Conservation (phyloP, 2,888 invertebrate genomes). For the Sicus ferrugineus region DNA sequence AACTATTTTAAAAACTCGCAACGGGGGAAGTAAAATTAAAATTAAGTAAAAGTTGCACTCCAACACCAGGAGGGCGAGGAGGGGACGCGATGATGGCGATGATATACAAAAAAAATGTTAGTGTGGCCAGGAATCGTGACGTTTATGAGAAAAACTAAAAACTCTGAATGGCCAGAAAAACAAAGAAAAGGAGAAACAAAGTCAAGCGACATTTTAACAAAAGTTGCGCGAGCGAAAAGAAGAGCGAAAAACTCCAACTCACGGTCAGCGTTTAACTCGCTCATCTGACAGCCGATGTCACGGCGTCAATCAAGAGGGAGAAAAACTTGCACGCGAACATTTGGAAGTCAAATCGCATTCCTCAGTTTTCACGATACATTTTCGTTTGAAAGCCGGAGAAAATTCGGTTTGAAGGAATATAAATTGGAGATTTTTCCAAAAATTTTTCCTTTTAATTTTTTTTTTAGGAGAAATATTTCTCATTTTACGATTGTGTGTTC, state of each 20-base stretch:
- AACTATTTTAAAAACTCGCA: too few relatives aligned
- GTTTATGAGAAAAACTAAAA: not conserved
- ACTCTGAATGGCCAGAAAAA: not conserved
- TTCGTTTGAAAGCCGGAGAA: too few relatives aligned
- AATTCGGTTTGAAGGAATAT: too few relatives aligned
- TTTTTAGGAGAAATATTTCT: too few relatives aligned
- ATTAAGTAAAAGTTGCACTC: too few relatives aligned
- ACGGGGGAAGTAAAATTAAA: too few relatives aligned
- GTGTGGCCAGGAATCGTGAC: not conserved
- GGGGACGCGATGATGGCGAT: not conserved
- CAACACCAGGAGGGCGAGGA: not conserved
- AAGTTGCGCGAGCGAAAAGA: not conserved
- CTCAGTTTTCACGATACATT: too few relatives aligned
- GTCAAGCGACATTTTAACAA: not conserved
- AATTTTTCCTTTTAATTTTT: too few relatives aligned
- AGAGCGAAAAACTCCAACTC: not conserved
- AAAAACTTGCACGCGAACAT: not conserved
- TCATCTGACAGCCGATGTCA: not conserved
- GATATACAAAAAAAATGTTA: too few relatives aligned
- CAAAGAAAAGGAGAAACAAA: not conserved
- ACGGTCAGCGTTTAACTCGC: not conserved
- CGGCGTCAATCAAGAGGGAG: not conserved
- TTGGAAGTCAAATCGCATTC: too few relatives aligned
- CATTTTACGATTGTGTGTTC: too few relatives aligned
- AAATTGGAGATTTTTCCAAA: too few relatives aligned